phyloP scores from a whole-genome alignment of 1,140 invertebrate genomes.

The Drosophila sucinea region DNA sequence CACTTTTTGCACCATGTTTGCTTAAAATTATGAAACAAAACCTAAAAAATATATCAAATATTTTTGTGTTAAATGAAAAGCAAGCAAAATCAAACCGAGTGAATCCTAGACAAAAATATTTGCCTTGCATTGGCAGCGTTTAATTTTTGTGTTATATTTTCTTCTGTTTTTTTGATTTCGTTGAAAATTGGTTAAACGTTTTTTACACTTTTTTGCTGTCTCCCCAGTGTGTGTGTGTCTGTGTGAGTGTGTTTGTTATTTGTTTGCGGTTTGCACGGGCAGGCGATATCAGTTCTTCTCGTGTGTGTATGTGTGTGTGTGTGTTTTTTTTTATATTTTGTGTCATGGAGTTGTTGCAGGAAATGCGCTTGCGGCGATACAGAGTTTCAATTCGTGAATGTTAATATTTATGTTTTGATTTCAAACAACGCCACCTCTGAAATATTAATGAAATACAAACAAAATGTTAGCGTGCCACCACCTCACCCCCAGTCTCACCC shows the following conservation, averaged over 20 bases:
- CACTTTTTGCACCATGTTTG: constrained; percentile 48
- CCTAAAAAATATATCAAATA: constrained; percentile 54
- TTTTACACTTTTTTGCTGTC: constrained; percentile 20
- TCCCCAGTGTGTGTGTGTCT: background rate
- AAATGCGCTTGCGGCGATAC: constrained; percentile 73
- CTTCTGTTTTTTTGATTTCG: constrained; percentile 20
- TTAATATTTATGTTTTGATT: constrained; percentile 82
- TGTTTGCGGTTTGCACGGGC: constrained; percentile 74
- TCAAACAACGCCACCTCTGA: constrained; percentile 81
- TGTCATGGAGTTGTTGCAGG: constrained; percentile 38
- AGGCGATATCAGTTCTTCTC: constrained; percentile 72
- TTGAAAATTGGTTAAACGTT: constrained; percentile 40
- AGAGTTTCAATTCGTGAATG: constrained; percentile 81
- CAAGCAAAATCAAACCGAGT: constrained; percentile 54
- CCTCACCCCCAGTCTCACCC: constrained; percentile 15
- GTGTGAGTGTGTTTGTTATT: constrained; percentile 53
- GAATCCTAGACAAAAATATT: constrained; percentile 76
- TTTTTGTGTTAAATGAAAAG: constrained; percentile 70
- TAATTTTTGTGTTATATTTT: constrained; percentile 48
- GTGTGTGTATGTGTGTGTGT: constrained; percentile 24
- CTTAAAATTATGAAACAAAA: constrained; percentile 78
- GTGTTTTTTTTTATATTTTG: constrained; percentile 30
- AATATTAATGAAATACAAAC: constrained; percentile 82
- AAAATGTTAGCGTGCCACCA: constrained; percentile 70
- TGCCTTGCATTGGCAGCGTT: constrained; percentile 70